Conservation (phyloP, 1,140 invertebrate genomes). For the Armadillidium nasatum region DNA sequence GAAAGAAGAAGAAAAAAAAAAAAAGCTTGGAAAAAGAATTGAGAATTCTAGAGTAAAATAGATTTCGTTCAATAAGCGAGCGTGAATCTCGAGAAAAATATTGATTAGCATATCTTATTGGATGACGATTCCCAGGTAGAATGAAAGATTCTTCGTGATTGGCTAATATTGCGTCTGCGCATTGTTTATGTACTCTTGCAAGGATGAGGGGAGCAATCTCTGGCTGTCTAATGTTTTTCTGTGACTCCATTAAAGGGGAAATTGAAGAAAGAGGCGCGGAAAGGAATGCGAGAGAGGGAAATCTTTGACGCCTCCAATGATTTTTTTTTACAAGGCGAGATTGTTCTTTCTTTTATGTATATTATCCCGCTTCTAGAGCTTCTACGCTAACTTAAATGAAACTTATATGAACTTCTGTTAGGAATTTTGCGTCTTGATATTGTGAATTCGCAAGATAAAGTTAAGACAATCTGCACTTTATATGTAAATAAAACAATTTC, state of each 20-base stretch:
- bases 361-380: too few species aligned
- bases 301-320: constrained; percentile 6
- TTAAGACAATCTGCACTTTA: too few species aligned
- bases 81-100: constrained; percentile 6
- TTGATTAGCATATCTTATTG: constrained; percentile 8
- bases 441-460: too few species aligned
- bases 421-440: too few species aligned
- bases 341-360: background rate
- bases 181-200: background rate
- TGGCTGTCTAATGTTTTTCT: constrained; percentile 12
- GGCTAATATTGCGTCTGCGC: background rate
- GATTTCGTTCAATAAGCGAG: background rate
- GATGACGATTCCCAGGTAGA: background rate
- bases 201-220: constrained; percentile 8
- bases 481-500: too few species aligned
- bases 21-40: background rate
- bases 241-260: constrained; percentile 11
- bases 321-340: background rate
- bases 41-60: background rate
- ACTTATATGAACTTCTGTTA: too few species aligned
- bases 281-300: background rate
- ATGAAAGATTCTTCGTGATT: background rate
- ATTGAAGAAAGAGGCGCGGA: constrained; percentile 5
- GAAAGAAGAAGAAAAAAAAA: too few species aligned
- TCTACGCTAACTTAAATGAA: too few species aligned